Conservation (phyloP, 2,113 vertebrate species). For the Brachyistius frenatus region DNA sequence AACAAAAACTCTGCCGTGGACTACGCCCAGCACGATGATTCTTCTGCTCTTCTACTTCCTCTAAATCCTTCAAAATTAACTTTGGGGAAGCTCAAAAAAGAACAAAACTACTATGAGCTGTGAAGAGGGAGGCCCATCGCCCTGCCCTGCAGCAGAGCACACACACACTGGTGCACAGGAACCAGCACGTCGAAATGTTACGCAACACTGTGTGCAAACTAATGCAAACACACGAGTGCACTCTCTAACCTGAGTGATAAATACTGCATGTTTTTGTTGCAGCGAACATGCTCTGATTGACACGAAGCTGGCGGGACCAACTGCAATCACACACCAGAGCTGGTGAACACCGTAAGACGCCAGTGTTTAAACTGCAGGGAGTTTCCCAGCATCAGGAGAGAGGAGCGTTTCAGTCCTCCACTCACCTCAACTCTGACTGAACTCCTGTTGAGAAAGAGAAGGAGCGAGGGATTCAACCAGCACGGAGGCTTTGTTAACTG, state of each 20-base stretch:
- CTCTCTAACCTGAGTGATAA: neutral
- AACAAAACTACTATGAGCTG: constrained; percentile 1
- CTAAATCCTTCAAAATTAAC: neutral
- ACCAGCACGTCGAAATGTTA: constrained; percentile 25
- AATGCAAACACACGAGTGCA: neutral
- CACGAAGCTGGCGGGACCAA: too few relatives aligned
- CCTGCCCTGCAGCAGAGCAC: neutral
- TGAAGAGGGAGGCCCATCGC: constrained; percentile 4
- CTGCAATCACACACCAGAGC: too few relatives aligned
- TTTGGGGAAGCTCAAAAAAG: neutral
- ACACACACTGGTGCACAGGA: constrained; percentile 9
- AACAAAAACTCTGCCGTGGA: too few relatives aligned
- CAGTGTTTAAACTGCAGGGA: neutral
- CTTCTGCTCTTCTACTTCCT: neutral
- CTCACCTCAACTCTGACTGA: constrained; percentile 47
- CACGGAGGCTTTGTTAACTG: constrained; percentile 32
- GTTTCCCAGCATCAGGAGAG: neutral
- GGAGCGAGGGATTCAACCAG: constrained; percentile 6
- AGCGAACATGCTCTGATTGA: neutral
- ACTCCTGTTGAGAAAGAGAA: constrained; percentile 39
- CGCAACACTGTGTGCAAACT: constrained; percentile 10
- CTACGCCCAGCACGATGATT: too few relatives aligned
- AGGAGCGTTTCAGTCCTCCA: constrained; percentile 24
- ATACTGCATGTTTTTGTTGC: neutral
- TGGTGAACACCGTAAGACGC: neutral